Evolutionary conservation across 2,797 vertebrate species (phyloP).

Genomic region (Pelodytes ibericus): DNA sequence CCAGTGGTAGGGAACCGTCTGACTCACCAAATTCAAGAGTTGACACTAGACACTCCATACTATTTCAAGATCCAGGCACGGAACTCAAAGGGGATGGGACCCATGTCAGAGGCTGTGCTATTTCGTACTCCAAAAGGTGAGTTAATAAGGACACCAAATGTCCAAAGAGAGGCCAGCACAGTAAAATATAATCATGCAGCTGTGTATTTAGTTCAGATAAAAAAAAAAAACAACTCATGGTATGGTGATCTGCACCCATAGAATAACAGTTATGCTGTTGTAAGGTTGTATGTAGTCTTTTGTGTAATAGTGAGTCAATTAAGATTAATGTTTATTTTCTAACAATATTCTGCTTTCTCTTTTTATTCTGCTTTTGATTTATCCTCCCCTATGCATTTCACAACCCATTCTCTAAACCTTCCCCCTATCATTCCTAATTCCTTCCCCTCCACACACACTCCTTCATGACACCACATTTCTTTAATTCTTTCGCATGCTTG

Average conservation of each 20-base stretch:
- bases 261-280: no score
- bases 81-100: slow-evolving; percentile 98
- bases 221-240: no score
- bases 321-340: background rate
- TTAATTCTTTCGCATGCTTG: slow-evolving; percentile 13
- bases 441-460: slow-evolving; percentile 79
- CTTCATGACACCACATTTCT: slow-evolving; percentile 75
- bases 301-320: background rate
- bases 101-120: slow-evolving; percentile 94
- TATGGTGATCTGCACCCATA: no score
- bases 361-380: background rate
- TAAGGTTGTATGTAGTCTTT: no score
- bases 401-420: slow-evolving; percentile 42
- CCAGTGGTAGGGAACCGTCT: slow-evolving; percentile 95
- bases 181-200: no score
- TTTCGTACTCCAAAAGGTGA: slow-evolving; percentile 97
- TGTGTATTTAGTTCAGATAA: no score
- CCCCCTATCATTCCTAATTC: slow-evolving; percentile 75
- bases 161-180: no score
- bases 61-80: slow-evolving; percentile 98
- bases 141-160: no score
- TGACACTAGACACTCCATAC: slow-evolving; percentile 94
- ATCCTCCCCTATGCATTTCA: slow-evolving; percentile 16
- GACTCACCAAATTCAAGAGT: slow-evolving; percentile 96
- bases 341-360: slow-evolving; percentile 27